Evolutionary conservation across 1,140 invertebrate species (phyloP).

Genomic region (Brachionus asplanchnoidis): DNA sequence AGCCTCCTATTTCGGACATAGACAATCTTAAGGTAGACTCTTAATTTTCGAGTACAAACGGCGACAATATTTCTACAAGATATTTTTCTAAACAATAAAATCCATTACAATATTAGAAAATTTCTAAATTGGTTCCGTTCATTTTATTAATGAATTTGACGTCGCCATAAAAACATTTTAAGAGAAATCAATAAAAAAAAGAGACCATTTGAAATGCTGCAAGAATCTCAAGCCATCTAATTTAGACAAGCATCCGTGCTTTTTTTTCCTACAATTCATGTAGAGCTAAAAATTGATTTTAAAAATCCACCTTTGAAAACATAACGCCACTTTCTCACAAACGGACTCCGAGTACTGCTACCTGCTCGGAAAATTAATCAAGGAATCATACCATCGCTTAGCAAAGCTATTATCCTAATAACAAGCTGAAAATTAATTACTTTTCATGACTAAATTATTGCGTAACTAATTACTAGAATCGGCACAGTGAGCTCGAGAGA

Average conservation of each 20-base stretch:
- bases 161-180: background rate
- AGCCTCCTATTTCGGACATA: background rate
- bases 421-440: slow-evolving; percentile 11
- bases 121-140: slow-evolving; percentile 34
- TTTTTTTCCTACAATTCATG: slow-evolving; percentile 21
- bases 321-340: background rate
- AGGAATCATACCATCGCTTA: background rate
- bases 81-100: background rate
- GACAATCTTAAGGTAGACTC: background rate
- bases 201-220: background rate
- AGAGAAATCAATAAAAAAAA: slow-evolving; percentile 9
- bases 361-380: background rate
- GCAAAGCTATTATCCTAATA: slow-evolving; percentile 24
- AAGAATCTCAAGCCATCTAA: slow-evolving; percentile 3
- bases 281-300: slow-evolving; percentile 29
- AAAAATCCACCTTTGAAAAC: background rate
- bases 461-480: background rate
- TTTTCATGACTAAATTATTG: slow-evolving; percentile 2
- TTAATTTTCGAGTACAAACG: slow-evolving; percentile 28
- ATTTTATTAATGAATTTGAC: slow-evolving; percentile 18
- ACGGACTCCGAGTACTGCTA: background rate
- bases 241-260: slow-evolving; percentile 28
- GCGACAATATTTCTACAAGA: background rate
- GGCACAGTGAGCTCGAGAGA: background rate
- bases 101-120: slow-evolving; percentile 27